Evolutionary conservation across 2,888 invertebrate genomes (phyloP).

Genomic region (Pandemis corylana): DNA sequence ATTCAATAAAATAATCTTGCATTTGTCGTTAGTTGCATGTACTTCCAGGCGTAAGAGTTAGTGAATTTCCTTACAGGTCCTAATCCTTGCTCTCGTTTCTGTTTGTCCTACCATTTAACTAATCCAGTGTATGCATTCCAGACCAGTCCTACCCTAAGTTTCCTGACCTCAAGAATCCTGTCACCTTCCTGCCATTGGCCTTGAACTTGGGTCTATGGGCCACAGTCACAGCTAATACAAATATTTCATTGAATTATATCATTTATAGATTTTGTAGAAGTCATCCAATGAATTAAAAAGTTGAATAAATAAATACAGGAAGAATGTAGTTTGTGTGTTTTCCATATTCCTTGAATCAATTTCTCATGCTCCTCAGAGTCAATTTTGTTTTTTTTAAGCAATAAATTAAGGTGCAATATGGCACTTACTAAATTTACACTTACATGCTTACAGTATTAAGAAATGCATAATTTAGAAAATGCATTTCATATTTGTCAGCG

Average conservation of each 20-base stretch:
- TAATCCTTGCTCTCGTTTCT: not conserved
- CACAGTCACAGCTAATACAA: not conserved
- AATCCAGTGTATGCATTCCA: constrained; percentile 9
- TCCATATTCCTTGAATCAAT: too few species aligned
- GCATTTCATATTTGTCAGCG: not conserved
- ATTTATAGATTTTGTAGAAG: too few species aligned
- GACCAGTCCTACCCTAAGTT: not conserved
- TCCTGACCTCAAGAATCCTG: constrained; percentile 3
- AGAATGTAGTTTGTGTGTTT: too few species aligned
- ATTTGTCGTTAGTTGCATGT: not conserved
- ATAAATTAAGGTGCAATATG: too few species aligned
- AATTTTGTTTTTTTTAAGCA: too few species aligned
- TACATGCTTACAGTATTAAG: too few species aligned
- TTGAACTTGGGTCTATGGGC: not conserved
- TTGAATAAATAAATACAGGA: too few species aligned
- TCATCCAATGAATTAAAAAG: too few species aligned
- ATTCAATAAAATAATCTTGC: not conserved
- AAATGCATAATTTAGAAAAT: not conserved
- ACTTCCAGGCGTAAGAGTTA: not conserved
- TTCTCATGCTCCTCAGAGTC: too few species aligned
- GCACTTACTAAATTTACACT: too few species aligned
- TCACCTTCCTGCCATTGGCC: too few species aligned
- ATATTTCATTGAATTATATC: too few species aligned
- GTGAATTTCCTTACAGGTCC: not conserved
- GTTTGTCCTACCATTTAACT: not conserved